phyloP scores from a whole-genome alignment of 2,888 invertebrate species.

The Brachypalpus laphriformis region DNA sequence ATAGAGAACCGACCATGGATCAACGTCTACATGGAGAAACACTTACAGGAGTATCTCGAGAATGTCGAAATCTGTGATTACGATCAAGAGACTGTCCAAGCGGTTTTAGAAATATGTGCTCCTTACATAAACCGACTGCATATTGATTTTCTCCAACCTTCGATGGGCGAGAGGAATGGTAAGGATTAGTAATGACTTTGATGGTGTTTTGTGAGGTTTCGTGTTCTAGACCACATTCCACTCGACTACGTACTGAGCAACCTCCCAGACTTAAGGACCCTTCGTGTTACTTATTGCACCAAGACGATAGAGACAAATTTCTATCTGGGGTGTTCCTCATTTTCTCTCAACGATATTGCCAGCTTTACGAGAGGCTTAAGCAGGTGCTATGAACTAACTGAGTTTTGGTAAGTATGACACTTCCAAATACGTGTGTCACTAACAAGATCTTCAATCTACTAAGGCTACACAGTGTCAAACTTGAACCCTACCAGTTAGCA shows the following conservation, averaged over 20 bases:
- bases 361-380: constrained; percentile 80
- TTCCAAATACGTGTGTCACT: background rate
- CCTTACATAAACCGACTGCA: constrained; percentile 81
- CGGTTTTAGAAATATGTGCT: constrained; percentile 80
- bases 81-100: constrained; percentile 80
- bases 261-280: constrained; percentile 80
- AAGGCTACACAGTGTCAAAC: constrained; percentile 81
- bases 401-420: constrained; percentile 79
- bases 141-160: constrained; percentile 81
- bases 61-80: constrained; percentile 80
- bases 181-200: background rate
- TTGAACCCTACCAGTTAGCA: constrained; percentile 80
- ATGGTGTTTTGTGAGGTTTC: background rate
- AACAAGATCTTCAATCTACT: background rate
- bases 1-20: constrained; percentile 78
- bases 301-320: constrained; percentile 81
- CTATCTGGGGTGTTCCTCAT: constrained; percentile 81
- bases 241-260: constrained; percentile 82
- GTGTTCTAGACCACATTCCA: constrained; percentile 81
- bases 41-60: constrained; percentile 82
- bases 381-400: constrained; percentile 79
- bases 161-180: constrained; percentile 76
- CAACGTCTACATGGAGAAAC: constrained; percentile 82
- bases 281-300: constrained; percentile 81
- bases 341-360: constrained; percentile 80